Conservation (phyloP, 2,113 vertebrate genomes). For the Pantherophis guttatus region DNA sequence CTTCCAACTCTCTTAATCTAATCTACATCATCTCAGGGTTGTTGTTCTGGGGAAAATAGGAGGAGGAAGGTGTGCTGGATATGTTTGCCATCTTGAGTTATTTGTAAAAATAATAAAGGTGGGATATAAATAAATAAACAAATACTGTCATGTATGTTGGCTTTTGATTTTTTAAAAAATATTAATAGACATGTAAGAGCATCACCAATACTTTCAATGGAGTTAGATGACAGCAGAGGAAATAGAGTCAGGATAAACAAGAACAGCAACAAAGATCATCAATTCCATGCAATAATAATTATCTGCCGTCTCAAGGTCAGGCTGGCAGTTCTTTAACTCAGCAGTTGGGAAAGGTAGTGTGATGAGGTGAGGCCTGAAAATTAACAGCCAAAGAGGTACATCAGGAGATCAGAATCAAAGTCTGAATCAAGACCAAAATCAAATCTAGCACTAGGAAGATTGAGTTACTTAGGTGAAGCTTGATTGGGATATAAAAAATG, state of each 20-base stretch:
- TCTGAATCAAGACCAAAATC: background rate
- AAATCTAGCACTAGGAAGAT: background rate
- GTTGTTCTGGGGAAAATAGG: background rate
- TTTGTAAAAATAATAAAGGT: no score
- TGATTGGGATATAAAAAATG: background rate
- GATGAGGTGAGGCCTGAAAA: background rate
- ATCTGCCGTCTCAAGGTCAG: background rate
- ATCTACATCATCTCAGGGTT: background rate
- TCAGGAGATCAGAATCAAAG: background rate
- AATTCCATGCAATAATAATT: background rate
- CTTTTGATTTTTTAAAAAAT: background rate
- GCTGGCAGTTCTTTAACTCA: background rate
- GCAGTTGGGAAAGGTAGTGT: background rate
- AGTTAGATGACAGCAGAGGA: background rate
- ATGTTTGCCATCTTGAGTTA: no score
- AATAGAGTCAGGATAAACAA: background rate
- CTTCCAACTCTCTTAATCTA: no score
- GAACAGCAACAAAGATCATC: background rate
- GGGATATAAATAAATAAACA: no score
- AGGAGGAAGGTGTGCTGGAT: background rate
- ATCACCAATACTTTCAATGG: background rate
- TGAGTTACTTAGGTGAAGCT: background rate
- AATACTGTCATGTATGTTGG: no score
- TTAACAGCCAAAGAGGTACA: background rate
- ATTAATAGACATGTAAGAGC: background rate